These are phyloP conservation scores for Lycophotia porphyrea DNA, from an alignment of 2,888 invertebrate species.

Conservation along the genomic window DNA sequence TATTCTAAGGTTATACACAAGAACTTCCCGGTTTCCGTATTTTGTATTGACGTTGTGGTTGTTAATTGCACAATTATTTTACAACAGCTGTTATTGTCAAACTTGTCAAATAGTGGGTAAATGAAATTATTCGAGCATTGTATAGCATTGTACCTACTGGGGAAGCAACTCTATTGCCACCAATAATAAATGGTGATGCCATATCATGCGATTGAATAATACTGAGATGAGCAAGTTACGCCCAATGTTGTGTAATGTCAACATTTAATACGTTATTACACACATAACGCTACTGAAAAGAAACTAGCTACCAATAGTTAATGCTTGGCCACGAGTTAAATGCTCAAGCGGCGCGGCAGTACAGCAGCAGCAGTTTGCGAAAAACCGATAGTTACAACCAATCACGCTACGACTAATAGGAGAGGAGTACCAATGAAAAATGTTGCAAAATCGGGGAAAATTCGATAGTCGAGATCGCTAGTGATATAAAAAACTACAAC, in stretches of 20 bases:
- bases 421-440: too few relatives aligned
- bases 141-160: neutral
- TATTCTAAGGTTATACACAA: neutral
- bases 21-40: constrained; percentile 6
- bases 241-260: neutral
- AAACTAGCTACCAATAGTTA: too few relatives aligned
- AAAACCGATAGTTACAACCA: too few relatives aligned
- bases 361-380: too few relatives aligned
- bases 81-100: neutral
- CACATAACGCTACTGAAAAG: too few relatives aligned
- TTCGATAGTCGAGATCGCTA: too few relatives aligned
- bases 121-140: neutral
- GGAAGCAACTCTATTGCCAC: neutral
- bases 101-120: neutral
- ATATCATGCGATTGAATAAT: constrained; percentile 2
- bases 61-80: neutral
- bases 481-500: too few relatives aligned
- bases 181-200: neutral
- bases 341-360: too few relatives aligned
- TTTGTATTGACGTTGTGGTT: neutral
- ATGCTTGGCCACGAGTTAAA: too few relatives aligned
- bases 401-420: too few relatives aligned
- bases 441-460: too few relatives aligned
- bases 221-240: neutral
- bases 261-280: too few relatives aligned